These are phyloP conservation scores for Scaptomyza hsui DNA, from an alignment of 1,140 invertebrate genomes.

Conservation along the genomic window DNA sequence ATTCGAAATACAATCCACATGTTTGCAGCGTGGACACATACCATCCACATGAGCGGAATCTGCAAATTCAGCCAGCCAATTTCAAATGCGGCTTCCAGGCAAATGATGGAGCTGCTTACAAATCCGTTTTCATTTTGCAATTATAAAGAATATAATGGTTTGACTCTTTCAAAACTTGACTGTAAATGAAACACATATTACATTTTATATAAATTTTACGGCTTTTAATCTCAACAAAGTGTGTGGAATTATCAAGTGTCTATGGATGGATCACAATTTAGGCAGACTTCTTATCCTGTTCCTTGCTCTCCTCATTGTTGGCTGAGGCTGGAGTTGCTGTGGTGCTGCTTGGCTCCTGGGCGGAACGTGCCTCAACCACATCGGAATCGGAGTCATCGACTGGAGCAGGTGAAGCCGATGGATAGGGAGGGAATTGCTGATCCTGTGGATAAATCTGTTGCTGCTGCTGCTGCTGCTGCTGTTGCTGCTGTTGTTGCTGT, in stretches of 20 bases:
- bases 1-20: conserved; percentile 25
- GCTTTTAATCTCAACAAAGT: conserved; percentile 35
- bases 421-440: conserved; percentile 74
- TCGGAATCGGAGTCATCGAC: conserved; percentile 72
- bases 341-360: conserved; percentile 49
- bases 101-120: no score
- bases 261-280: conserved; percentile 33
- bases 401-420: conserved; percentile 41
- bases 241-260: not conserved
- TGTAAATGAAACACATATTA: not conserved
- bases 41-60: conserved; percentile 37
- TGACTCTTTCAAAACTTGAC: no score
- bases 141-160: no score
- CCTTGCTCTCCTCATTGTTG: conserved; percentile 43
- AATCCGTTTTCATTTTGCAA: no score
- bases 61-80: conserved; percentile 24
- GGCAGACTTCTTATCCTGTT: conserved; percentile 51
- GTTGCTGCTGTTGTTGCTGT: conserved; percentile 44
- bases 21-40: conserved; percentile 26
- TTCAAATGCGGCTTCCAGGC: not conserved
- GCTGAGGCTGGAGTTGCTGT: conserved; percentile 61
- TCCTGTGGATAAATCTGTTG: conserved; percentile 65
- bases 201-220: not conserved
- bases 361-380: conserved; percentile 74
- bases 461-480: conserved; percentile 50